Conservation (phyloP, 2,113 vertebrate genomes). For the Forbesichthys agassizii region DNA sequence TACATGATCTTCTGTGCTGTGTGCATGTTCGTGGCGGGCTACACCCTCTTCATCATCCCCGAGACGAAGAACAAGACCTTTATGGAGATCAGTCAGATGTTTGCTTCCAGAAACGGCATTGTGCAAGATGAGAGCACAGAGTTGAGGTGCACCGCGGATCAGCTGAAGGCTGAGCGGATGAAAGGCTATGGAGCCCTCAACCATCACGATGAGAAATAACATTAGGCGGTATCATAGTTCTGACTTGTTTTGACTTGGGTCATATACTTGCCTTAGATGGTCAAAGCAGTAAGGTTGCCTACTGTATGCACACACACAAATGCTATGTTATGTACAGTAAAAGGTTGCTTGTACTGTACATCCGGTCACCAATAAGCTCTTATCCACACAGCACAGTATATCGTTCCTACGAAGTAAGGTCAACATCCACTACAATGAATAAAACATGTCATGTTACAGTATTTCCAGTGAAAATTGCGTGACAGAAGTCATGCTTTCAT, state of each 20-base stretch:
- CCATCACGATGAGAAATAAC: not conserved
- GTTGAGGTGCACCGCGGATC: slow-evolving; percentile 31
- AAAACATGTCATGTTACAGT: not conserved
- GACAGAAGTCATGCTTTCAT: slow-evolving; percentile 15
- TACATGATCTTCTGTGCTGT: slow-evolving; percentile 85
- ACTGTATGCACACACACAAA: not conserved
- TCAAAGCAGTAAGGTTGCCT: not conserved
- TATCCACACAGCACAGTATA: not conserved
- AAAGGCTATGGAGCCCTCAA: slow-evolving; percentile 78
- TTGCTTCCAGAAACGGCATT: slow-evolving; percentile 61
- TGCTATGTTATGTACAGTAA: not conserved
- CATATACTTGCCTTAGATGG: not conserved
- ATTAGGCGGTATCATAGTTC: not conserved
- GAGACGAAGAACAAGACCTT: slow-evolving; percentile 93
- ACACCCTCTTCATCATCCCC: slow-evolving; percentile 80
- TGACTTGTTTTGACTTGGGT: not conserved
- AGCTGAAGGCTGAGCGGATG: slow-evolving; percentile 68
- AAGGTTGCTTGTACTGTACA: not conserved
- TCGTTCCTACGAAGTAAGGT: not conserved
- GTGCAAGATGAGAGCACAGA: slow-evolving; percentile 35
- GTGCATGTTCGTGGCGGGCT: slow-evolving; percentile 80
- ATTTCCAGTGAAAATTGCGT: slow-evolving; percentile 1
- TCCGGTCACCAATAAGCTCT: not conserved
- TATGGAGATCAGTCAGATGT: slow-evolving; percentile 88
- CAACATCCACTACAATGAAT: not conserved